Evolutionary conservation across 2,888 invertebrate genomes (phyloP).

Genomic region (Machimus atricapillus): DNA sequence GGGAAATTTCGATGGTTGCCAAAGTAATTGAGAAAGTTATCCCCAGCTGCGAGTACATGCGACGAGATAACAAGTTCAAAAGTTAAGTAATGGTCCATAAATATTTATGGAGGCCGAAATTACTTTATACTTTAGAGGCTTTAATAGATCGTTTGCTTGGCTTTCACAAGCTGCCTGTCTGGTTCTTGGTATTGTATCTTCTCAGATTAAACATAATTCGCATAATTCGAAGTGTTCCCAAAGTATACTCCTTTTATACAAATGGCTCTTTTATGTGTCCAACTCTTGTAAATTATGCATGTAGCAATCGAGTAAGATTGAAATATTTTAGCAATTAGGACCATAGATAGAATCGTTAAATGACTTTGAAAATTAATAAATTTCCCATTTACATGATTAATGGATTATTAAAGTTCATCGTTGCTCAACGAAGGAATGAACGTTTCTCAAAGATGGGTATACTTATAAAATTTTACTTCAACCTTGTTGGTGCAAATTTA

Average conservation of each 20-base stretch:
- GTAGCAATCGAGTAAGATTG: neutral
- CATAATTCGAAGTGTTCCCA: slow-evolving; percentile 2
- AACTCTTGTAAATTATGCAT: slow-evolving; percentile 8
- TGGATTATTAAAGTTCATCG: neutral
- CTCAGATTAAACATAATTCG: slow-evolving; percentile 13
- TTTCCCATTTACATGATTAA: neutral
- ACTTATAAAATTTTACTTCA: neutral
- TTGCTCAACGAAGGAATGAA: neutral
- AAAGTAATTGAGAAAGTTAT: slow-evolving; percentile 27
- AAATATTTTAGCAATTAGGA: neutral
- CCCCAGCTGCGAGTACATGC: neutral
- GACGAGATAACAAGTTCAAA: slow-evolving; percentile 37
- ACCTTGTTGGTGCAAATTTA: neutral
- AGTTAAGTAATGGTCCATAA: slow-evolving; percentile 39
- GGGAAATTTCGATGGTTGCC: neutral
- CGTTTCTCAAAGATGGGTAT: neutral
- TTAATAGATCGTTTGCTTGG: slow-evolving; percentile 3
- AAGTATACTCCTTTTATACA: neutral
- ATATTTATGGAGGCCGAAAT: slow-evolving; percentile 36
- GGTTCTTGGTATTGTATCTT: neutral
- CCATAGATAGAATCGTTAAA: neutral
- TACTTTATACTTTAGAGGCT: slow-evolving; percentile 30
- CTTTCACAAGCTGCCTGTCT: neutral
- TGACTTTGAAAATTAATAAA: neutral
- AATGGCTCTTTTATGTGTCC: neutral